Conservation (phyloP, 92 coral and sea anemone species). For the Umimayanthus kanabou region DNA sequence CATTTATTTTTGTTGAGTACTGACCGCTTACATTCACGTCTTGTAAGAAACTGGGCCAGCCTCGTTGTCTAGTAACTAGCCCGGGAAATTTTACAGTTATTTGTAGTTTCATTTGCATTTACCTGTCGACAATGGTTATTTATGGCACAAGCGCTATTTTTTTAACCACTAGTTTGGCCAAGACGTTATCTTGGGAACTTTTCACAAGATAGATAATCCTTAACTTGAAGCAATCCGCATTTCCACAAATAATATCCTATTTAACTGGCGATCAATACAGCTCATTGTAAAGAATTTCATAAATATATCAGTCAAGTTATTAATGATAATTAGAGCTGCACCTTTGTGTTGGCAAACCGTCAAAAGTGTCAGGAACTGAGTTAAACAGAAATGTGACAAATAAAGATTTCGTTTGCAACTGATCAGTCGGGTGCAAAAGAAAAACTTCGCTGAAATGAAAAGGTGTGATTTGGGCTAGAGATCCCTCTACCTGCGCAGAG, state of each 20-base stretch:
- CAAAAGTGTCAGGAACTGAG: not conserved
- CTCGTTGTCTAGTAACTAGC: not conserved
- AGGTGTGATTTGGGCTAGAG: no score
- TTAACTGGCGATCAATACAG: not conserved
- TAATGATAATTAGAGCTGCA: not conserved
- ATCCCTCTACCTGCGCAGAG: no score
- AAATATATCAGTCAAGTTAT: not conserved
- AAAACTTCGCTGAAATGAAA: no score
- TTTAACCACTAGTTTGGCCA: not conserved
- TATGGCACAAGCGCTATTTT: no score
- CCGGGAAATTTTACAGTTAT: no score
- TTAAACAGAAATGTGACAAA: not conserved
- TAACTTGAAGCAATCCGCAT: not conserved
- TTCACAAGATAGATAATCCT: not conserved
- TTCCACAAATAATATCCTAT: no score
- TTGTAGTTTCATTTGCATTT: not conserved
- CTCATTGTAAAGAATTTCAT: not conserved
- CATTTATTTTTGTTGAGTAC: not conserved
- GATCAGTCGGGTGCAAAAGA: no score
- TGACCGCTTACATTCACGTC: not conserved
- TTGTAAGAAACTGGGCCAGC: not conserved
- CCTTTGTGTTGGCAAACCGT: not conserved
- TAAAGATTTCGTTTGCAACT: not conserved
- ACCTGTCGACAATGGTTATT: not conserved
- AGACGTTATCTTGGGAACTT: not conserved